Base-by-base conservation (phyloP, 2,888 invertebrate genomes). In the Sisyra nigra region DNA sequence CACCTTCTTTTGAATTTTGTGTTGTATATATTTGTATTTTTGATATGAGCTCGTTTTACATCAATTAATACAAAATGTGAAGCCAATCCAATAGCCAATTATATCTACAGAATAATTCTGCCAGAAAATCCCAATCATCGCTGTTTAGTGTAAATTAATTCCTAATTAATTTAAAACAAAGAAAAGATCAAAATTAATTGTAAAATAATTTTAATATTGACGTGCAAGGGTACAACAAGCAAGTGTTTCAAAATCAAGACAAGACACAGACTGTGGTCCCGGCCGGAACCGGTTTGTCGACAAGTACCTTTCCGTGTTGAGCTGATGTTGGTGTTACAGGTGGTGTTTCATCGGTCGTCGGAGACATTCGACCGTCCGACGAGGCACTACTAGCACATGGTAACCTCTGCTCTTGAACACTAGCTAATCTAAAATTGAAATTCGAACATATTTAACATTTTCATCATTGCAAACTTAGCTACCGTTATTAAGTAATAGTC, bases 351-450 rank as follows among this genome's bases (percentile, higher is more conserved):
- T 69, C 68, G 32, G 65, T 55, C 31, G 69, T 78, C 38, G 76
- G 80, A 33, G 72, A 80, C 50, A 68, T 64, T 52, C 74, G 67
- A 32, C 80, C 79, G 51, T 74, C 70, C 30, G 54, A 51, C 41
- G 58, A 51, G 33, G 57, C 50, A 47, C 60, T 60, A 47, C 60
- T 60, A 42, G 70, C 61, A 51, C 74, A 64, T 34, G 82, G 84
- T 52, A 87, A 68, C 51, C 92, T 78, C 65, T 93, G 92, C 65
- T 94, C 94, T 70, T 94, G 94, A 35, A 94, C 93, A 62, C 92
- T 91, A 35, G 94, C 93, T 67, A 94, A 74, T 62, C 94, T 93
- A 61, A 9, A 54, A 53, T 48, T 46, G 42, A 45, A 31, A 43
- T 14, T 10, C 7, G n/a, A 34, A 10, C 11, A 34, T 34, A 10